Evolutionary conservation across 2,113 vertebrate genomes (phyloP), one percentile per base, ranked within the genome.

Genomic region (Oxyruncus cristatus): DNA sequence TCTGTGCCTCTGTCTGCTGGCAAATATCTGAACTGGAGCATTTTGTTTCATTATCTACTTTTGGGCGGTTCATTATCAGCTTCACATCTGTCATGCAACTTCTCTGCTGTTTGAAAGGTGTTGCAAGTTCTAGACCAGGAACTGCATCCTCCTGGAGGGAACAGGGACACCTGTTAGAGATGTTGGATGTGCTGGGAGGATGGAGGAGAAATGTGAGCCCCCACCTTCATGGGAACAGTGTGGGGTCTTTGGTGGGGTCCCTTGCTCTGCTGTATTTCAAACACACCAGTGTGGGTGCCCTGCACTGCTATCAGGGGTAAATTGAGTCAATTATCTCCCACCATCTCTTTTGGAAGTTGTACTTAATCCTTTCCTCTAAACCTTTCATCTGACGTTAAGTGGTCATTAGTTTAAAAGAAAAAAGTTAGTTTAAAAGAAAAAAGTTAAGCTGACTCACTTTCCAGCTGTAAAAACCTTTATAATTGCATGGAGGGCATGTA

Each of bases 361-460:
- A 52, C 72, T 93, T 96, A 96, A 95, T 94, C 85, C 92, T 93
- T 96, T 78, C 88, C 90, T 88, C 78, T 91, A 75, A 96, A 91
- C 61, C 61, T 94, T 96, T 96, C 96, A 89, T 91, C 91, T 95
- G 80, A 75, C 76, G 89, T 93, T 95, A 96, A 97, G 89, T 75
- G 83, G 83, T 94, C 92, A 92, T 95, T 94, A 92, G 79, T 92
- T 95, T 92, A 89, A 95, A 93, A 91, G 85, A 88, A 95, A 75
- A 77, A 97, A 88, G 79, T 68, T 92, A 75, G 79, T 92, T 95
- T 92, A 89, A 95, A 93, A 91, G 85, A 88, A 95, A 75, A 77
- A 97, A 88, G 79, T 68, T 92, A 75, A 87, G 73, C 76, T 88
- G 73, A 91, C 92, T 96, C 86, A 65, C 76, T 84, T 92, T 89